A percentile compares a stretch with the other conserved stretches of the same genome.
These are phyloP conservation scores for Prochilodus magdalenae DNA, from an alignment of 2,113 vertebrate genomes.

Conservation along the genomic window DNA sequence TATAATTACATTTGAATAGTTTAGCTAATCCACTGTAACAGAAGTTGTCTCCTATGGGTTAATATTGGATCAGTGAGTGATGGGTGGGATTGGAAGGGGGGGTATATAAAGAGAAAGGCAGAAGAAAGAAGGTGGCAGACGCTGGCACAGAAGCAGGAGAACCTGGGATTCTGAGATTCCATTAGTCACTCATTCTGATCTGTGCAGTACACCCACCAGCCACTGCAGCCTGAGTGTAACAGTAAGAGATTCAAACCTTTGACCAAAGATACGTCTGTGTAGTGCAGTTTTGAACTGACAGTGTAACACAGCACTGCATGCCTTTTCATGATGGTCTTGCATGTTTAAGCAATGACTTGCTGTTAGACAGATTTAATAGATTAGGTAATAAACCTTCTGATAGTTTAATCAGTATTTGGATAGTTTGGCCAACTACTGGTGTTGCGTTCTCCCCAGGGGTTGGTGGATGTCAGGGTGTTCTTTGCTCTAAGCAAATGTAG, in stretches of 20 bases:
- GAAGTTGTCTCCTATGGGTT: background rate
- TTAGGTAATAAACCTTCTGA: too few relatives aligned
- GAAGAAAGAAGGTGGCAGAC: background rate
- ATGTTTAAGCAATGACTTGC: too few relatives aligned
- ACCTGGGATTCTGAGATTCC: constrained; percentile 1
- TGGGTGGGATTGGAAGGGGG: too few relatives aligned
- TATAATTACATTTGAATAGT: too few relatives aligned
- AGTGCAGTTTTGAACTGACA: background rate
- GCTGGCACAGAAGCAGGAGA: constrained; percentile 12
- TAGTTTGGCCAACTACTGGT: too few relatives aligned
- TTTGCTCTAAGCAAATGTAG: too few relatives aligned
- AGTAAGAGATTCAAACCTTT: background rate
- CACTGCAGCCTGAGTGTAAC: background rate
- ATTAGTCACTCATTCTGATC: constrained; percentile 16
- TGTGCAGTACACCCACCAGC: background rate
- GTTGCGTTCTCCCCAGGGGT: too few relatives aligned
- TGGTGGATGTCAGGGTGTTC: too few relatives aligned
- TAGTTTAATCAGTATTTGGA: too few relatives aligned
- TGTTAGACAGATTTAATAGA: too few relatives aligned
- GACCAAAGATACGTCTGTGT: background rate
- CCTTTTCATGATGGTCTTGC: too few relatives aligned
- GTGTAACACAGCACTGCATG: background rate
- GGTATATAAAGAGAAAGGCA: background rate
- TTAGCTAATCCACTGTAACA: too few relatives aligned
- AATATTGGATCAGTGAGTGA: background rate